These are phyloP conservation scores for Apis cerana DNA, from an alignment of 1,140 invertebrate species.

Conservation along the genomic window DNA sequence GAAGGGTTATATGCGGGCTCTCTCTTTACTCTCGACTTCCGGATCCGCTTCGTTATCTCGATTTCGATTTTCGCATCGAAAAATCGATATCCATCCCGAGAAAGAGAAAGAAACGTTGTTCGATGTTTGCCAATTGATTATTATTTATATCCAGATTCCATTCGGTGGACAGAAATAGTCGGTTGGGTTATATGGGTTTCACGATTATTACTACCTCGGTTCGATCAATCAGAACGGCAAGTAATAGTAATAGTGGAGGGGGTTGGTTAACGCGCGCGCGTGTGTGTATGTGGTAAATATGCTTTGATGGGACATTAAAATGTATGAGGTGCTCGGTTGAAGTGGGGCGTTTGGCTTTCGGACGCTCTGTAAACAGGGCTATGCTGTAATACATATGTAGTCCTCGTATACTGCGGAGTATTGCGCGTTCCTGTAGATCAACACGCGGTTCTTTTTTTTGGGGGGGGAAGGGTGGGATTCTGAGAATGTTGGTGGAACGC, in stretches of 20 bases:
- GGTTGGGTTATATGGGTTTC: constrained; percentile 11
- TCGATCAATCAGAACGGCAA: constrained; percentile 11
- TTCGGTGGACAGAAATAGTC: neutral
- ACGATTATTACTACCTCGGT: constrained; percentile 31
- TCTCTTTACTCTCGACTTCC: no score
- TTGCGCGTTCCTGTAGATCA: neutral
- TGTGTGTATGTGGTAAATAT: constrained; percentile 12
- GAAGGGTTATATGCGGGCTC: neutral
- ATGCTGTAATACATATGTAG: neutral
- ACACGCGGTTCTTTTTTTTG: no score
- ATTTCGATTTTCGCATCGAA: no score
- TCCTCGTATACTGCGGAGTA: no score
- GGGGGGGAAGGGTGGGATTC: no score
- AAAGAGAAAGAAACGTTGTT: no score
- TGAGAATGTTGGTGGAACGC: no score
- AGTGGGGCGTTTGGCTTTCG: constrained; percentile 12
- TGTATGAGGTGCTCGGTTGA: constrained; percentile 37
- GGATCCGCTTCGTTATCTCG: no score
- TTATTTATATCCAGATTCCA: constrained; percentile 1
- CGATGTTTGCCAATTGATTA: neutral
- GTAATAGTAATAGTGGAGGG: constrained; percentile 12
- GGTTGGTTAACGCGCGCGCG: neutral
- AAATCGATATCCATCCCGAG: no score
- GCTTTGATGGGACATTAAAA: constrained; percentile 47
- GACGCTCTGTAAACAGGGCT: neutral